These are phyloP conservation scores for Pelvicachromis taeniatus DNA, from an alignment of 2,113 vertebrate genomes.

Conservation along the genomic window DNA sequence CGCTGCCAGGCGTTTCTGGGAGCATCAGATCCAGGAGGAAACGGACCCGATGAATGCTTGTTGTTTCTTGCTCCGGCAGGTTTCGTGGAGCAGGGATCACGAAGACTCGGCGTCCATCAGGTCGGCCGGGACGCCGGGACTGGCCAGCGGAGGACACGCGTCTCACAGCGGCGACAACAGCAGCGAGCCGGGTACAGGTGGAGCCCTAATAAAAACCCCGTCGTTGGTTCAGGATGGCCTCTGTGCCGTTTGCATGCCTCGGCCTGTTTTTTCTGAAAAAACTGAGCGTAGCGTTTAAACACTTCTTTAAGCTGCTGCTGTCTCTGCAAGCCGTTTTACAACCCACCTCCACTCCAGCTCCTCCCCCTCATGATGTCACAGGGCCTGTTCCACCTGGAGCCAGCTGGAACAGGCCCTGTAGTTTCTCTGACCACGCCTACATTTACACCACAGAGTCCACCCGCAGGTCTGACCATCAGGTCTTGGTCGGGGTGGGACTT, in stretches of 20 bases:
- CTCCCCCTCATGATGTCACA: background rate
- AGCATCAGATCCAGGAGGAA: background rate
- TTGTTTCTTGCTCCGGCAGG: slow-evolving; percentile 52
- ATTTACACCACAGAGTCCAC: background rate
- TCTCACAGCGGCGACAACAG: slow-evolving; percentile 92
- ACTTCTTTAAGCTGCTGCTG: background rate
- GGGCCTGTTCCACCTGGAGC: background rate
- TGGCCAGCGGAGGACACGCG: slow-evolving; percentile 85
- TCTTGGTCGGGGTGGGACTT: background rate
- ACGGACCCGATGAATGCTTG: background rate
- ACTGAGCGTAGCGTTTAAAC: background rate
- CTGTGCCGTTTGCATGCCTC: background rate
- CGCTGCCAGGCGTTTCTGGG: background rate
- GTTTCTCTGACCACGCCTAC: background rate
- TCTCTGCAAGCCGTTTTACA: background rate
- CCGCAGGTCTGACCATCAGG: background rate
- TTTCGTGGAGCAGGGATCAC: slow-evolving; percentile 88
- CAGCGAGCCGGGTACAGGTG: slow-evolving; percentile 79
- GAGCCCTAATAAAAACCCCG: background rate
- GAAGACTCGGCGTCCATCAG: slow-evolving; percentile 82
- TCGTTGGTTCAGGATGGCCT: background rate
- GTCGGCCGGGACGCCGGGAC: slow-evolving; percentile 83
- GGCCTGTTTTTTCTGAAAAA: background rate
- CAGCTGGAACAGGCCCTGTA: fast-evolving
- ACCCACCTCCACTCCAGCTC: background rate